Base-by-base conservation (phyloP, 1,140 invertebrate species). In the Vollenhovia emeryi region DNA sequence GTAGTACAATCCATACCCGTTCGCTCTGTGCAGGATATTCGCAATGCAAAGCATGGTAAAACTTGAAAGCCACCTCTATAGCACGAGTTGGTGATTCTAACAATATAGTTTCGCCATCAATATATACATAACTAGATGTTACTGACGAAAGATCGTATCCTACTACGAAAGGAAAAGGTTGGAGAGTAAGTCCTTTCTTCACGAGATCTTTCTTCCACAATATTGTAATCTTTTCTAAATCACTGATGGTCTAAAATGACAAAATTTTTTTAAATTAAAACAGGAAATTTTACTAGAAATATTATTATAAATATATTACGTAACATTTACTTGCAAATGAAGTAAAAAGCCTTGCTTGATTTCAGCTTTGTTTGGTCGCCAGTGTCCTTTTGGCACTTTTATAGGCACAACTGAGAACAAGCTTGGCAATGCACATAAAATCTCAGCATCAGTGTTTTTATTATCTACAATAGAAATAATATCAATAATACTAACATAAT, bases 11-110 rank as follows among this genome's bases (percentile, higher is more conserved):
- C 83, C 83, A 78, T 21, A 78, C 43, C 52, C 62, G 55, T 40
- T 64, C 60, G 4, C 83, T 85, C 18, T 78, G 73, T 24, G 45
- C 27, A 27, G 62, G 83, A 68, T 85, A 85, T 1, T 78, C 21
- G 24, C 83, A 84, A 50, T 64, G 40, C 33, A 84, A 50, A 21
- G 83, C 83, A 40, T 76, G 73, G 27, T 57, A 84, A 68, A 68
- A 45, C 33, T 68, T 68, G 13, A 68, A 68, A 18, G 21, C 64
- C 2, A 68, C 15, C 8, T 68, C 40, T 68, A 45, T 40, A 45
- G 64, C 21, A 13, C 64, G 40, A 68, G 40, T 68, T 68, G 64
- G 64, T 45, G 64, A 68, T 68, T 68, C 40, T 27, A 68, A 45
- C 13, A 68, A 27, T 68, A 68, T 45, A 45, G 4, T 68, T 18